A percentile compares a stretch with the other conserved stretches of the same genome.
phyloP scores from a whole-genome alignment of 2,797 vertebrate genomes.

The Neosilurus mollespiculum region DNA sequence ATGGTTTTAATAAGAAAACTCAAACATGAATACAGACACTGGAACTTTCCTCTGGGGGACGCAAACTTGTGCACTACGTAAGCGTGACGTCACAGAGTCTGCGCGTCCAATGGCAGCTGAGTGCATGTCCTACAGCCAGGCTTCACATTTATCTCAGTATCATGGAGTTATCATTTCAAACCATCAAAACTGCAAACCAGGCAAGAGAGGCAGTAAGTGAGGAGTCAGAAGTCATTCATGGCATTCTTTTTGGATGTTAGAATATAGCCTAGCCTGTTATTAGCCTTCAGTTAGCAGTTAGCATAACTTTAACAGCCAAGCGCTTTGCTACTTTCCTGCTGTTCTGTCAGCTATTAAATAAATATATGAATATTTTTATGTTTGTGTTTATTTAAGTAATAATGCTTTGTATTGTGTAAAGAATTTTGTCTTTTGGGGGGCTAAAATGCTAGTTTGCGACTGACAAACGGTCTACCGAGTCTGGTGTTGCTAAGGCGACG shows the following conservation, averaged over 20 bases:
- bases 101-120: background rate
- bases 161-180: conserved; percentile 85
- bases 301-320: background rate
- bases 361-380: background rate
- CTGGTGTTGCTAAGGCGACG: conserved; percentile 61
- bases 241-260: background rate
- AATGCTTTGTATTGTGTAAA: background rate
- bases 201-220: conserved; percentile 85
- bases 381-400: background rate
- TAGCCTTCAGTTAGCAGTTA: background rate
- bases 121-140: background rate
- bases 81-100: background rate
- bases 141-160: background rate
- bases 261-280: background rate
- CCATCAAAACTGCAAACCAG: conserved; percentile 77
- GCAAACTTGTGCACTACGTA: background rate
- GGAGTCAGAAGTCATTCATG: background rate
- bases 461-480: conserved; percentile 44
- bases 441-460: background rate
- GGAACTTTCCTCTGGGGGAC: too few relatives aligned
- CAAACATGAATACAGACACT: background rate
- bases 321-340: background rate
- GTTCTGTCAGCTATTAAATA: background rate
- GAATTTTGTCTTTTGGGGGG: background rate
- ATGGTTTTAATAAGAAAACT: background rate